Evolutionary conservation across 2,113 vertebrate species (phyloP), one percentile per base, ranked within the genome.

Genomic region (Zapus hudsonius): DNA sequence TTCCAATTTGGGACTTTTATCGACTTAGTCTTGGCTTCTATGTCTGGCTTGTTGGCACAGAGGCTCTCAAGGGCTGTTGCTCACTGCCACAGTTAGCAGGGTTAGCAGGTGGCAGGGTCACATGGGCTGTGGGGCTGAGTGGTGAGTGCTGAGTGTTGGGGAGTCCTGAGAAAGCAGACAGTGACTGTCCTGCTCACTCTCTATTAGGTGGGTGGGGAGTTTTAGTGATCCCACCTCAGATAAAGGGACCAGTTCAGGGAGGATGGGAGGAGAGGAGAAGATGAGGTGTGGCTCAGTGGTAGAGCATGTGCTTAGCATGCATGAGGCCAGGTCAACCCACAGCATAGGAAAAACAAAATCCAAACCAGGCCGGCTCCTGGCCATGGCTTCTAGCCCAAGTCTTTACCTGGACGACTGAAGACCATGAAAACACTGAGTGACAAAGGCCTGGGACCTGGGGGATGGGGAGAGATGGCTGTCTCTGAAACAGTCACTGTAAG

Each of bases 391-490:
- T 31, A 23, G 44, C 9, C 36, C 19, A 13, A 40, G 22, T 9
- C 42, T 57, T 29, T 33, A 44, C 33, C 31, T 2, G 2, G 25
- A 20, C 20, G 22, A 15, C 7, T 7, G 1, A 15, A 44, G 9
- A 15, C 36, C 31, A 20, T 1, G 31, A 7, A 1, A 2, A 82
- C 40, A n/a, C 31, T 61, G 16, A 0, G 3, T 16, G 17, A 20
- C 16, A 7, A 31, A 69, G 64, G 63, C 57, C n/a, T 44, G 33
- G 16, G 36, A 52, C 27, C 33, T 36, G 10, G 9, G 61, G 69
- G 36, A 64, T 0, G 12, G 22, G 25, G 40, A 31, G 20, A 75
- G 23, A 27, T n/a, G 12, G 29, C 15, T 42, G 29, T 12, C 47
- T 25, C 72, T 0, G 15, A 38, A 52, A 40, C 40, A 7, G 19